phyloP scores from a whole-genome alignment of 2,888 invertebrate species.

The Ophion obscuratus region DNA sequence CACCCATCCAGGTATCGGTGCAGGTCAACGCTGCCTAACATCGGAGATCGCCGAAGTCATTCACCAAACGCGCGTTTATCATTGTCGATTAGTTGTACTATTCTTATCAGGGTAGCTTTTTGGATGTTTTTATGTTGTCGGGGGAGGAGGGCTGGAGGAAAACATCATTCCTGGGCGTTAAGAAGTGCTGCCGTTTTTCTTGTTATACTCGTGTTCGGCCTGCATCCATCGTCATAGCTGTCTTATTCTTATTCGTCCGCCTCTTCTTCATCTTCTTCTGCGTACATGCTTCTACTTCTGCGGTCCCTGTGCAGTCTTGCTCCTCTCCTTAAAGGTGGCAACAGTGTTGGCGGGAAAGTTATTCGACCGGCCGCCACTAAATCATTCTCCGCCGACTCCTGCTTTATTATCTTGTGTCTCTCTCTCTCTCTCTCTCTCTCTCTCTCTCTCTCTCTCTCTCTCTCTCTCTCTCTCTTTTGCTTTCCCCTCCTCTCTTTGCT shows the following conservation, averaged over 20 bases:
- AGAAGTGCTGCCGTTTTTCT: slow-evolving; percentile 22
- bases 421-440: slow-evolving; percentile 62
- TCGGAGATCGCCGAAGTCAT: not conserved
- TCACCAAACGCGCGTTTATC: not conserved
- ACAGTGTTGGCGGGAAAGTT: slow-evolving; percentile 82
- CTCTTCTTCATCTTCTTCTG: slow-evolving; percentile 37
- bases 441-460: slow-evolving; percentile 58
- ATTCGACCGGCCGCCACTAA: slow-evolving; percentile 80
- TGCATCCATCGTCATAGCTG: slow-evolving; percentile 15
- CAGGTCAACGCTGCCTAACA: too few species aligned
- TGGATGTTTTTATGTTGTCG: not conserved
- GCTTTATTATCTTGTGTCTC: slow-evolving; percentile 77
- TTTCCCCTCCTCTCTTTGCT: slow-evolving; percentile 1
- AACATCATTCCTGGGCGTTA: not conserved
- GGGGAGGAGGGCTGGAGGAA: not conserved
- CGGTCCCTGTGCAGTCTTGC: slow-evolving; percentile 50
- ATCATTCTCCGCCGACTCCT: slow-evolving; percentile 80
- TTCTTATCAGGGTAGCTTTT: not conserved
- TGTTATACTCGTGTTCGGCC: slow-evolving; percentile 25
- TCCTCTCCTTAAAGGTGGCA: slow-evolving; percentile 77
- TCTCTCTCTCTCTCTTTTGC: slow-evolving; percentile 27
- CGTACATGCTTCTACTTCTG: slow-evolving; percentile 34
- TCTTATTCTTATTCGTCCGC: slow-evolving; percentile 30
- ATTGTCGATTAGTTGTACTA: not conserved
- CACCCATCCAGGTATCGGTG: too few species aligned